A percentile compares a stretch with the other conserved stretches of the same genome.
Evolutionary conservation across 2,113 vertebrate species (phyloP).

Genomic region (Cheirogaleus medius): DNA sequence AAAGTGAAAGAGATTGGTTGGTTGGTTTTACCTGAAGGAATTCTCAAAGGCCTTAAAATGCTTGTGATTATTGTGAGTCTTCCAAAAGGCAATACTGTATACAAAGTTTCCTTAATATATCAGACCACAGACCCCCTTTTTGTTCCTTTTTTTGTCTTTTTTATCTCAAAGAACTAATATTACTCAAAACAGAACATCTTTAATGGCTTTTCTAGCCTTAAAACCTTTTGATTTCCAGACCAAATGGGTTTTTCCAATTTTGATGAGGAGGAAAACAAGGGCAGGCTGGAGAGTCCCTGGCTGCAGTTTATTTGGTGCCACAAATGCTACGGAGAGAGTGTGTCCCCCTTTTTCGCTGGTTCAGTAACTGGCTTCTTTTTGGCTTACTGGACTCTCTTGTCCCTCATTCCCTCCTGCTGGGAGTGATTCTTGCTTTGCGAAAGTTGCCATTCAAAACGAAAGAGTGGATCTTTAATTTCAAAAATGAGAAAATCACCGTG

Average conservation of each 20-base stretch:
- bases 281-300: neutral
- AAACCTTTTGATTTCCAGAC: constrained; percentile 22
- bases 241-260: constrained; percentile 1
- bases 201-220: neutral
- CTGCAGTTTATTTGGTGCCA: neutral
- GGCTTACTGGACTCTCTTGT: neutral
- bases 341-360: neutral
- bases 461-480: neutral
- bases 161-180: neutral
- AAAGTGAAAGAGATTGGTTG: neutral
- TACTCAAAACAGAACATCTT: neutral
- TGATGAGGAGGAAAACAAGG: neutral
- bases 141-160: neutral
- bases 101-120: neutral
- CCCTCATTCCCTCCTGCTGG: neutral
- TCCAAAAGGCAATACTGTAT: neutral
- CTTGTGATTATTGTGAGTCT: neutral
- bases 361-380: neutral
- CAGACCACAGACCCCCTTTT: neutral
- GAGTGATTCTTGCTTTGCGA: neutral
- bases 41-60: constrained; percentile 4
- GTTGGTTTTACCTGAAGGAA: neutral
- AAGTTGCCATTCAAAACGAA: neutral
- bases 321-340: neutral
- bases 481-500: neutral